These are phyloP conservation scores for Bibio marci DNA, from an alignment of 2,888 invertebrate species.

Conservation along the genomic window DNA sequence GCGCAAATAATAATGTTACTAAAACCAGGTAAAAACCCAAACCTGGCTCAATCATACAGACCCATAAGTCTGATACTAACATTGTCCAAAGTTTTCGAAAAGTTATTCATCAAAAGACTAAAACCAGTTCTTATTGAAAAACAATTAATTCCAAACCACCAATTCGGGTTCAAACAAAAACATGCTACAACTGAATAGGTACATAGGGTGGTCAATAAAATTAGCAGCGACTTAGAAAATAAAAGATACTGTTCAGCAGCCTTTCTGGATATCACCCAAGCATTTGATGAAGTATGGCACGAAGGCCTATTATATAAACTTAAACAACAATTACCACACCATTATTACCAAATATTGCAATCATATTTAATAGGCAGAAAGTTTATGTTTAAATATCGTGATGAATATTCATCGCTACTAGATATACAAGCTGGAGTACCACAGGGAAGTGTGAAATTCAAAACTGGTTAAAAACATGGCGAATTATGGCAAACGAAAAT, in stretches of 20 bases:
- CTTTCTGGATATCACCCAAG: conserved; percentile 2
- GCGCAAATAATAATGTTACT: conserved; percentile 3
- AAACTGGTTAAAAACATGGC: neutral
- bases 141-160: neutral
- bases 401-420: conserved; percentile 3
- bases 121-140: neutral
- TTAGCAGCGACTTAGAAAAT: neutral
- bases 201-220: neutral
- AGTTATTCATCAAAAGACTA: conserved; percentile 1
- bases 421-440: conserved; percentile 4
- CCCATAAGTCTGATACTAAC: neutral
- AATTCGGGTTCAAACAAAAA: neutral
- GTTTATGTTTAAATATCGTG: conserved; percentile 3
- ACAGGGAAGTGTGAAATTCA: conserved; percentile 11
- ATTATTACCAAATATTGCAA: neutral
- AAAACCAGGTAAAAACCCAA: conserved; percentile 4
- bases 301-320: neutral
- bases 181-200: neutral
- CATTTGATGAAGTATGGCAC: conserved; percentile 1
- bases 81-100: conserved; percentile 5
- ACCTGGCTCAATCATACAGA: neutral
- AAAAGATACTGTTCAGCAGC: conserved; percentile 2
- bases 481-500: neutral
- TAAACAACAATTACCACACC: neutral
- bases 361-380: conserved; percentile 5